Evolutionary conservation across 2,797 vertebrate species (phyloP), one percentile per base, ranked within the genome.

Genomic region (Chloroceryle amazona): DNA sequence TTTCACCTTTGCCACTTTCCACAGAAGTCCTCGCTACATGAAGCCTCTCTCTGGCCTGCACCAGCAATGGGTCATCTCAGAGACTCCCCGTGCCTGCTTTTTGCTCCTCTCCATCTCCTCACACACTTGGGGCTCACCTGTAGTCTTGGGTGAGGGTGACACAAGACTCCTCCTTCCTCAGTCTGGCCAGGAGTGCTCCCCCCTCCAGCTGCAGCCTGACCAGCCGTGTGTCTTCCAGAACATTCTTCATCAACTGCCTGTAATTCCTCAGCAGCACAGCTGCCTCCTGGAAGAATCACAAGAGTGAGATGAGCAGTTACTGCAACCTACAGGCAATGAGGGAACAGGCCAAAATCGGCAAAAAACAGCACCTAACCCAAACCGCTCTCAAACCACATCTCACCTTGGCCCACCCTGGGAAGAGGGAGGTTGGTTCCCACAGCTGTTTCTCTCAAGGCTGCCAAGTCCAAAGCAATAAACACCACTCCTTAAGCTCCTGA

Each of bases 201-300:
- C 99, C 99, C 85, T 99, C 99, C 96, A 98, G 97, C 97, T 99
- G 99, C 60, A 99, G 95, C 88, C 97, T 98, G 71, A 98, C 98
- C 97, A 99, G 97, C 83, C 95, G 97, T 4, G 97, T 68, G 5
- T 99, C 99, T 25, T 98, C 98, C 6, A 99, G 98, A 57, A 99
- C 97, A 0, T 91, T 98, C 42, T 98, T 93, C 99, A 99, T 99
- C 94, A 99, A 71, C 9, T 97, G 97, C 70, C 90, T 98, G 95
- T 97, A 98, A 66, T 90, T 97, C 84, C 89, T 97, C 80, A 99
- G 95, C 96, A 99, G 94, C 87, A 89, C 96, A 94, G 97, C 91
- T 1, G 98, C 99, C 78, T 99, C 99, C 99, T 99, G 97, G 35
- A 81, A 74, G 83, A 87, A 74, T 21, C 1, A 2, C 23, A 92